These are phyloP conservation scores for Lutjanus erythropterus DNA, from an alignment of 2,113 vertebrate genomes.

Conservation along the genomic window DNA sequence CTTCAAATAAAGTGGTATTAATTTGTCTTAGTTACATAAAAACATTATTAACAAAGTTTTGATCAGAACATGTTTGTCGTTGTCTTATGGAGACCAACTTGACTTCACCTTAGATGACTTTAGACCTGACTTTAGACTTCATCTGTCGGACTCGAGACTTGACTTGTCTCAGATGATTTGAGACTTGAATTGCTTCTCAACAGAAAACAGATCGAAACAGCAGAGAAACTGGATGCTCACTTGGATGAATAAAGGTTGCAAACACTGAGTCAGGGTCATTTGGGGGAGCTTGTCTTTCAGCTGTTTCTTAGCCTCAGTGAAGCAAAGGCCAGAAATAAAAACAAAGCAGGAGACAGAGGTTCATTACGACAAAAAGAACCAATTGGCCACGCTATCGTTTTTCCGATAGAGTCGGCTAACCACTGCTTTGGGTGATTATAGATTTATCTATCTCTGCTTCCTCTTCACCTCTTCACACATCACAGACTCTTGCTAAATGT, in stretches of 20 bases:
- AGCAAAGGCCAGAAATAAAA: conserved; percentile 41
- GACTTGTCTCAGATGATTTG: not conserved
- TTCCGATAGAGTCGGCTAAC: conserved; percentile 53
- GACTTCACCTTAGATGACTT: too few species aligned
- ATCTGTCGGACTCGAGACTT: not conserved
- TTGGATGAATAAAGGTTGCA: not conserved
- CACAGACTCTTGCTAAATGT: conserved; percentile 68
- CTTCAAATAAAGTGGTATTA: too few species aligned
- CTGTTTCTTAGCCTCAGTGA: not conserved
- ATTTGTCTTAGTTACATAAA: too few species aligned
- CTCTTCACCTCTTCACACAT: conserved; percentile 68
- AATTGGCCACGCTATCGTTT: conserved; percentile 52
- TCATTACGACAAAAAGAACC: conserved; percentile 51
- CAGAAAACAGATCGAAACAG: not conserved
- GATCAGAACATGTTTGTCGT: too few species aligned
- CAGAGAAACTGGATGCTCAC: not conserved
- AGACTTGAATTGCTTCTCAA: not conserved
- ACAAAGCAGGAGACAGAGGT: conserved; percentile 50
- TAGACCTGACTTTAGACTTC: not conserved
- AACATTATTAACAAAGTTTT: too few species aligned
- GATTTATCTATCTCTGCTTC: conserved; percentile 72
- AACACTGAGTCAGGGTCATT: not conserved
- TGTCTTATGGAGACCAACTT: too few species aligned
- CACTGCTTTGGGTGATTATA: conserved; percentile 70
- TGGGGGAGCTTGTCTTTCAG: not conserved